Evolutionary conservation across 2,113 vertebrate genomes (phyloP), one percentile per base, ranked within the genome.

Genomic region (Tachycineta bicolor): DNA sequence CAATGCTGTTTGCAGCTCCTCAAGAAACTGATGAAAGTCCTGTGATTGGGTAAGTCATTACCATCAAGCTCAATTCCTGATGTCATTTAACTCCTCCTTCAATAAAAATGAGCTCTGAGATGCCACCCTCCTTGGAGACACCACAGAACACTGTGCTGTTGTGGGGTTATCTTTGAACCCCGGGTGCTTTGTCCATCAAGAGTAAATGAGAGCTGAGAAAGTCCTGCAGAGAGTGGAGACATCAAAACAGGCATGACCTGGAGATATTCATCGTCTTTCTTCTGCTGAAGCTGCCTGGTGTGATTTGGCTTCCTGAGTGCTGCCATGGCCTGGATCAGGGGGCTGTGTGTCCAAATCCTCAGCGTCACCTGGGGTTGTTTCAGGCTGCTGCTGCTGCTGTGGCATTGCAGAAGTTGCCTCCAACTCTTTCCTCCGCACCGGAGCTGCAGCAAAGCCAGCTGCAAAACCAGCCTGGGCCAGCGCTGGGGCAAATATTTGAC

Each of bases 321-420:
- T 71, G 52, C 52, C 37, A 13, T 23, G 24, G 28, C 44, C 53
- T 84, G 49, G 50, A 11, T 44, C 21, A 5, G 34, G 8, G 63
- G 53, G 34, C 14, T 83, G 68, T 73, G 52, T 29, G 44, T 29
- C 39, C 23, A 3, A 18, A 34, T 26, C n/a, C 31, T 52, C n/a
- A 33, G 2, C 2, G 0, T 59, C 4, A 0, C 59, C 67, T 34
- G 58, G 25, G 55, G 34, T 33, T 11, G 5, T 53, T 59, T 33
- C 1, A 4, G 46, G 52, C 70, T 84, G 59, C 44, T 2, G 2
- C 44, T 2, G 2, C 44, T 34, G 37, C 71, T 26, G 58, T 31
- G 25, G 39, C 39, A 31, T 17, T 9, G 26, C 44, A 64, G 68
- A 31, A 10, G 1, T 67, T 64, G 39, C 53, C 37, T 52, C 53